Evolutionary conservation across 2,113 vertebrate species (phyloP), one percentile per base, ranked within the genome.

Genomic region (Indicator maculatus): DNA sequence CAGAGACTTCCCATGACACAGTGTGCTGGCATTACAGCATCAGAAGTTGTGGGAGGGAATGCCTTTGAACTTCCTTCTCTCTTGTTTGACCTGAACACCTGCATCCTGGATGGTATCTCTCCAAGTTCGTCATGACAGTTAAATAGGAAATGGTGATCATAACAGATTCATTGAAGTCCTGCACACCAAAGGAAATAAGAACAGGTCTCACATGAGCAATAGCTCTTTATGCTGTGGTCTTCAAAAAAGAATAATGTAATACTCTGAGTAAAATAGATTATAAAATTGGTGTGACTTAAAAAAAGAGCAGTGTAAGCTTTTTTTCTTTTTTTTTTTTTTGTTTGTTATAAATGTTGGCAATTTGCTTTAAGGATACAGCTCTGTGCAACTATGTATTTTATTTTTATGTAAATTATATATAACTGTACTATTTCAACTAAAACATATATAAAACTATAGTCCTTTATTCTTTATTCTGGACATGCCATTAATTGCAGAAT

Each of bases 41-140:
- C 93, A 95, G 95, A 77, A 89, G 50, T 17, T 50, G 79, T 93
- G 96, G 97, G 97, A 97, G 97, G 96, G 75, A 96, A 93, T 95
- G 91, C 61, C 95, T 93, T 97, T 96, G 97, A 97, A 96, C 97
- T 98, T 97, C 97, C 89, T 95, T 93, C 96, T 93, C 86, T 96
- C 90, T 88, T 45, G 27, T 94, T 89, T 97, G 95, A 97, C 97
- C 97, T 52, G 93, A 96, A 98, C 97, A 98, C 98, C 98, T 98
- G 98, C 97, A 98, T 98, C 98, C 98, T 97, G 97, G 91, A 97
- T 96, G 96, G 96, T 97, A 96, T 97, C 97, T 89, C 81, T 95
- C 90, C 93, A 96, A 93, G 83, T 96, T 97, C 94, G 82, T 97
- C 97, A 97, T 97, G 97, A 97, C 92, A 97, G 88, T 96, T 97